These are phyloP conservation scores for Parnassius mnemosyne DNA, from an alignment of 2,888 invertebrate species.

Conservation along the genomic window DNA sequence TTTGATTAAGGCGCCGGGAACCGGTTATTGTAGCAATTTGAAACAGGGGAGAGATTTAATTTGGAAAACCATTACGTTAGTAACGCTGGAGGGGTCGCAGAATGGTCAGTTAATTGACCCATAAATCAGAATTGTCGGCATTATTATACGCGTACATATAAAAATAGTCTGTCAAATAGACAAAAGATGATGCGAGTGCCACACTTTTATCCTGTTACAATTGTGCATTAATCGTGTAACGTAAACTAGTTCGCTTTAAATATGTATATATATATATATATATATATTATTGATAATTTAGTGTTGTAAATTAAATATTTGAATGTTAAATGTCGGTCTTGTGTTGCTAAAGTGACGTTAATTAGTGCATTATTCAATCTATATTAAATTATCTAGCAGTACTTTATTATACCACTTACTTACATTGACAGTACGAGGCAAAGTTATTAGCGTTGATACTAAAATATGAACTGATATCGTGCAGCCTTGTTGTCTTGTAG, in stretches of 20 bases:
- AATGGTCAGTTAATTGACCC: slow-evolving; percentile 76
- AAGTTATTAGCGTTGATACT: not conserved
- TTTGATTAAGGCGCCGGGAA: slow-evolving; percentile 64
- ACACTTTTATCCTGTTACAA: slow-evolving; percentile 43
- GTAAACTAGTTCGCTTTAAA: slow-evolving; percentile 51
- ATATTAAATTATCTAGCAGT: not conserved
- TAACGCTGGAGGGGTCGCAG: slow-evolving; percentile 37
- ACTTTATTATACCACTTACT: too few relatives aligned
- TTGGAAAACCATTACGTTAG: slow-evolving; percentile 58
- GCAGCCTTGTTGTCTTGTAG: slow-evolving; percentile 8
- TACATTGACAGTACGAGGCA: too few relatives aligned
- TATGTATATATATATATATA: too few relatives aligned
- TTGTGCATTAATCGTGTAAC: slow-evolving; percentile 4
- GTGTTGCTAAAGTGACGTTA: slow-evolving; percentile 50
- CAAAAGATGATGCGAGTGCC: slow-evolving; percentile 64
- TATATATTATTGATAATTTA: slow-evolving; percentile 49
- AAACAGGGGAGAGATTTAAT: slow-evolving; percentile 55
- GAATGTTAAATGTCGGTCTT: slow-evolving; percentile 48
- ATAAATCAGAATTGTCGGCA: slow-evolving; percentile 66
- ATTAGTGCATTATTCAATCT: slow-evolving; percentile 39
- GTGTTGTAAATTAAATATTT: slow-evolving; percentile 41
- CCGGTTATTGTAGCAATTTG: slow-evolving; percentile 52
- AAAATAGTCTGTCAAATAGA: slow-evolving; percentile 46
- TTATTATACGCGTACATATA: slow-evolving; percentile 37
- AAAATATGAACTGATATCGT: slow-evolving; percentile 15